Evolutionary conservation across 2,888 invertebrate genomes (phyloP).

Genomic region (Cheilosia scutellata): DNA sequence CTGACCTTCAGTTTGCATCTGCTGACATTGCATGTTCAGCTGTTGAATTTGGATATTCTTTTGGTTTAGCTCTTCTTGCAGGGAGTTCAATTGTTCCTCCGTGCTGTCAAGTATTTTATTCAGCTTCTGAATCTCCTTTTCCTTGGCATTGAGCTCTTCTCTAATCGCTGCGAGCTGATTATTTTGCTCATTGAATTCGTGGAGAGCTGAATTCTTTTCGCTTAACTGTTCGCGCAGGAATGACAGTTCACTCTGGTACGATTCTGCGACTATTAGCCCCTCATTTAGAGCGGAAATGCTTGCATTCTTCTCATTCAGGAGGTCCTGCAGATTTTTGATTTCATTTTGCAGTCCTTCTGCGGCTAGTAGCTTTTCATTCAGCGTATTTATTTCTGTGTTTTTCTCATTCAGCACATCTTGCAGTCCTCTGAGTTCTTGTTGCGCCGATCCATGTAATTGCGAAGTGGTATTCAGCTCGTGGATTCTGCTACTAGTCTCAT

Average conservation of each 20-base stretch:
- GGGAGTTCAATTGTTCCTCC: slow-evolving; percentile 63
- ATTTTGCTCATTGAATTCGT: slow-evolving; percentile 52
- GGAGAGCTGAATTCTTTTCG: slow-evolving; percentile 42
- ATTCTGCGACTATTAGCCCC: neutral
- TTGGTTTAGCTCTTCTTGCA: slow-evolving; percentile 84
- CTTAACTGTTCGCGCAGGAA: slow-evolving; percentile 33
- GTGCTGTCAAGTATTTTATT: slow-evolving; percentile 56
- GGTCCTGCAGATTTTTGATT: slow-evolving; percentile 38
- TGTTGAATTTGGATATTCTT: slow-evolving; percentile 84
- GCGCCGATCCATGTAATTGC: slow-evolving; percentile 14
- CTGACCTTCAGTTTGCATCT: slow-evolving; percentile 44
- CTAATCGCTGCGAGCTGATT: slow-evolving; percentile 43
- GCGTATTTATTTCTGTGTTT: slow-evolving; percentile 9
- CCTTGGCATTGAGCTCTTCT: slow-evolving; percentile 52
- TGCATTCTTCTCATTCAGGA: slow-evolving; percentile 57
- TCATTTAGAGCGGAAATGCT: slow-evolving; percentile 44
- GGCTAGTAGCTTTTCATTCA: neutral
- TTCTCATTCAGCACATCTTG: slow-evolving; percentile 59
- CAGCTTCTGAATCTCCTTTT: slow-evolving; percentile 61
- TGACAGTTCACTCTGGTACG: slow-evolving; percentile 29
- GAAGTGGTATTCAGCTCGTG: slow-evolving; percentile 9
- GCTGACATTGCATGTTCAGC: slow-evolving; percentile 83
- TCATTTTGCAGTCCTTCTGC: slow-evolving; percentile 15
- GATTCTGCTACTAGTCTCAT: slow-evolving; percentile 28
- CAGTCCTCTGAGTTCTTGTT: slow-evolving; percentile 34